Evolutionary conservation across 2,113 vertebrate genomes (phyloP).

Genomic region (Diadophis punctatus): DNA sequence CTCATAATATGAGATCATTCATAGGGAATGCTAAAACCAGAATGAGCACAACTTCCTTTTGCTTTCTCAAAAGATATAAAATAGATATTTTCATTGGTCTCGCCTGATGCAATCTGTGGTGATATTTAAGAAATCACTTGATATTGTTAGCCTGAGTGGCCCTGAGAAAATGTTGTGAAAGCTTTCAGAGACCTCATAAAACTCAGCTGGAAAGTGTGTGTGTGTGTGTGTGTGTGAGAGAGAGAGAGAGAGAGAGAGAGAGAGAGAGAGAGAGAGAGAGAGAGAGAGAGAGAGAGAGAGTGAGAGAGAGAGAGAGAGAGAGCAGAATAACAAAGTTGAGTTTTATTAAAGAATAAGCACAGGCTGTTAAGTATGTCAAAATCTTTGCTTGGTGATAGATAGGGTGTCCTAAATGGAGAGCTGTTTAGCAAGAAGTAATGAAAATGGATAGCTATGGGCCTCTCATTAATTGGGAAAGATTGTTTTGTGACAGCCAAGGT

Average conservation of each 20-base stretch:
- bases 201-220: too few species aligned
- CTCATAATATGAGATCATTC: conserved; percentile 19
- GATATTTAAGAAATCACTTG: background rate
- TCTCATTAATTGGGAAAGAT: background rate
- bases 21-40: conserved; percentile 45
- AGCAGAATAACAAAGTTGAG: background rate
- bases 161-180: background rate
- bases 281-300: background rate
- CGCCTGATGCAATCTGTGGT: background rate
- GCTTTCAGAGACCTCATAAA: background rate
- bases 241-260: background rate
- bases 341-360: background rate
- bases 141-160: background rate
- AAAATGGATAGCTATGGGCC: background rate
- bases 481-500: accelerated
- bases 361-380: background rate
- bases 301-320: background rate
- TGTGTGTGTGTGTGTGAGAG: too few species aligned
- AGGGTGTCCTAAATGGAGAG: background rate
- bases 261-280: background rate
- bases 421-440: background rate
- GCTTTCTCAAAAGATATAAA: conserved; percentile 33
- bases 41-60: conserved; percentile 34
- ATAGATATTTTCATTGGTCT: background rate
- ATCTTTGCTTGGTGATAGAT: background rate